Percentiles rank a stretch among this genome's conserved stretches.
Evolutionary conservation across 2,888 invertebrate genomes (phyloP).

Genomic region (Pachycephus smyrnensis): DNA sequence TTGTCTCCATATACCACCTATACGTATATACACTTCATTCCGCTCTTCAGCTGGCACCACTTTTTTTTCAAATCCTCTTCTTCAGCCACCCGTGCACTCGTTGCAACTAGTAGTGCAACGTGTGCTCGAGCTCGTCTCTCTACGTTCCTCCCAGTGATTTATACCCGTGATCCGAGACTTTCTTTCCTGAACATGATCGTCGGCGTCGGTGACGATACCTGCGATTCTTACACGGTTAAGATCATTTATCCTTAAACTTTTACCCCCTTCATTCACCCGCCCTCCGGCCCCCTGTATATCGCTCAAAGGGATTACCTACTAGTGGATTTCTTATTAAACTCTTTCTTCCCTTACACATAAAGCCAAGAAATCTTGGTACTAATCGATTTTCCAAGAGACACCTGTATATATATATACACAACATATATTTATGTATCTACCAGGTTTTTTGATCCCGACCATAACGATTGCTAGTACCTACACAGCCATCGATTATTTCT

Average conservation of each 20-base stretch:
- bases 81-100: not conserved
- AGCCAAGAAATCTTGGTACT: not conserved
- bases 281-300: not conserved
- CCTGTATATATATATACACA: not conserved
- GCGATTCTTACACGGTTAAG: not conserved
- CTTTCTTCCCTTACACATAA: not conserved
- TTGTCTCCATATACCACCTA: constrained; percentile 22
- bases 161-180: not conserved
- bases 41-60: not conserved
- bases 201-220: not conserved
- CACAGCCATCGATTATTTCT: too few relatives aligned
- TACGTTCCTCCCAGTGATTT: not conserved
- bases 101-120: not conserved
- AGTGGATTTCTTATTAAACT: not conserved
- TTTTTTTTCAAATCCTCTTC: not conserved
- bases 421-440: too few relatives aligned
- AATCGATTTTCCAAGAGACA: not conserved
- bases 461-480: too few relatives aligned
- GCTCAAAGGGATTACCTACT: not conserved
- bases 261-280: not conserved
- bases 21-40: not conserved
- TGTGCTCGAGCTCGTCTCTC: not conserved
- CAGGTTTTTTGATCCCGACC: too few relatives aligned
- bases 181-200: not conserved
- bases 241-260: not conserved